phyloP scores from a whole-genome alignment of 1,140 invertebrate species.

The Lasioglossum albipes region DNA sequence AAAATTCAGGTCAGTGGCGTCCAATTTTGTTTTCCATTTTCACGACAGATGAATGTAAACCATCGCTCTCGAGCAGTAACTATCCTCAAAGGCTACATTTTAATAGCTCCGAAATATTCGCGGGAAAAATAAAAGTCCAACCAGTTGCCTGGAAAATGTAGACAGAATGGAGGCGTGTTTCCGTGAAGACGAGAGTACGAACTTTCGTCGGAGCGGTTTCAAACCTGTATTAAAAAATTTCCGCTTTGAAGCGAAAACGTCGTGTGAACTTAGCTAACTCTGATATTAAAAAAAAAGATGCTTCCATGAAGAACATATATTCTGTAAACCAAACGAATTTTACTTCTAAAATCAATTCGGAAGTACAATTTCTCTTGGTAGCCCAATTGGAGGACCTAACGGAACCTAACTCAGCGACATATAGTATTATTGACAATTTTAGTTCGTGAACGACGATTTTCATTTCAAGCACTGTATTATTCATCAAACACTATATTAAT shows the following conservation, averaged over 20 bases:
- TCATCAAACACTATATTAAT: too few species aligned
- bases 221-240: not conserved
- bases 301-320: too few species aligned
- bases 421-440: too few species aligned
- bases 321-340: too few species aligned
- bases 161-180: not conserved
- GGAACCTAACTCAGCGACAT: too few species aligned
- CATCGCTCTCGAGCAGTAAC: not conserved
- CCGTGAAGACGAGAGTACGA: not conserved
- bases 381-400: too few species aligned
- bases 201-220: not conserved
- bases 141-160: not conserved
- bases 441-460: too few species aligned
- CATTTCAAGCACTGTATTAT: too few species aligned
- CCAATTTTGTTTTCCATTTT: not conserved
- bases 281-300: too few species aligned
- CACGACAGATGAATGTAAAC: not conserved
- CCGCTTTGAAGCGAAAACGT: not conserved
- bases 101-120: constrained; percentile 1
- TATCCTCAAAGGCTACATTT: not conserved
- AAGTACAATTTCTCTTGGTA: too few species aligned
- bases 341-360: too few species aligned
- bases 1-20: not conserved
- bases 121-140: not conserved
- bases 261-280: not conserved